Evolutionary conservation across 2,888 invertebrate genomes (phyloP), one percentile per base, ranked within the genome.

Genomic region (Pyrochroa serraticornis): DNA sequence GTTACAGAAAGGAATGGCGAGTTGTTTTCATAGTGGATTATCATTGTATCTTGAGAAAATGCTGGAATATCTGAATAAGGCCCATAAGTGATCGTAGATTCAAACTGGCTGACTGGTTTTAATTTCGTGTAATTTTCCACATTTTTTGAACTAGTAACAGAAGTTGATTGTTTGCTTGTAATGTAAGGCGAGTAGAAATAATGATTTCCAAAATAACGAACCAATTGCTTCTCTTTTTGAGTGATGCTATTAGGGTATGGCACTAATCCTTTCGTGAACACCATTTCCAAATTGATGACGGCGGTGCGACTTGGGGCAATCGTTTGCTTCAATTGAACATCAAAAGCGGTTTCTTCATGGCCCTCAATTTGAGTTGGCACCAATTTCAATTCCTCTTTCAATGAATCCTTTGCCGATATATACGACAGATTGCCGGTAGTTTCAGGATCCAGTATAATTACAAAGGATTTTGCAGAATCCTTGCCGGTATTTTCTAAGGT

Each of bases 1-100:
- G 92, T 92, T 0, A 97, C 94, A n/a, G 94, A 93, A 65, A 99
- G 81, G 80, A 99, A 99, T 31, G 98, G 97, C 36, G 92, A 86
- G 77, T 97, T 96, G 79, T 97, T 99, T 79, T 97, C 98, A 76
- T 90, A 97, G 78, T 99, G 99, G 33, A 98, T 82, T 36, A 81
- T 81, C 67, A 97, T 77, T 65, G 89, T 86, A 65, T 90, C 82
- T 62, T 72, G 54, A 14, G 83, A 76, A 66, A 83, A 84, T 0
- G 87, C 80, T 60, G 84, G 81, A 56, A 89, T 82, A 68, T 92
- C 90, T 51, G 90, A 86, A 76, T 91, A 97, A 0, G 97, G 92
- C 3, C 99, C 99, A 77, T 95, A 97, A 0, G 83, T 86, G 43
- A 99, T 85, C n/a, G 86, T 84, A 22, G 87, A 89, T 62, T 95